Evolutionary conservation across 2,888 invertebrate species (phyloP), one percentile per base, ranked within the genome.

Genomic region (Conomelus anceps): DNA sequence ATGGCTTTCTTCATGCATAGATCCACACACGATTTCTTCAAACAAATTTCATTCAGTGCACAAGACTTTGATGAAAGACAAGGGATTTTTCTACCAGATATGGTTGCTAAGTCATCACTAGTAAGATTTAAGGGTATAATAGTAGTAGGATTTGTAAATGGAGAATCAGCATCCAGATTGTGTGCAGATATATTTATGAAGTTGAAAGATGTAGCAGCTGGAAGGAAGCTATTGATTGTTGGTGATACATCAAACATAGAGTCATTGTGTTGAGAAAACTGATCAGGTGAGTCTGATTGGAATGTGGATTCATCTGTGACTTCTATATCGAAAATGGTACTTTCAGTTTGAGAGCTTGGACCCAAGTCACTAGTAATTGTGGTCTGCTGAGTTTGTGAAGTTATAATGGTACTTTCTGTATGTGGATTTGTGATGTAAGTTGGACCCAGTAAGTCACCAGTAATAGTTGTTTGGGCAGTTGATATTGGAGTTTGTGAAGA

Each of bases 1-100:
- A 94, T 94, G 91, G 93, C 92, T 91, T 93, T 94, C 91, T 93
- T 92, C 89, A 93, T 92, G 92, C 95, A 95, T 89, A 95, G 95
- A 92, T 94, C 93, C 89, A 93, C 92, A 92, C 95, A 95, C 34
- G 92, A 92, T 90, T 93, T 92, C 89, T 93, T 92, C 86, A 95
- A 92, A 92, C 95, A 95, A 34, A 93, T 93, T 90, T 94, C 93
- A 90, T 93, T 92, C 90, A 93, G 92, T 41, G 92, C 91, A 92
- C 94, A 95, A 91, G 63, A 63, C n/a, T 63, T 63, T 20, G 63
- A 63, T n/a, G 63, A 63, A 7, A 63, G 1, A n/a, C 63, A 63
- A 7, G 63, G 63, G 7, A 63, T n/a, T n/a, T 63, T 63, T 23
- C 85, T 24, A 22, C 24, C 24, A 23, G 23, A 23, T 22, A 85